A percentile compares a stretch with the other conserved stretches of the same genome.
Evolutionary conservation across 2,113 vertebrate genomes (phyloP).

Genomic region (Panthera leo): DNA sequence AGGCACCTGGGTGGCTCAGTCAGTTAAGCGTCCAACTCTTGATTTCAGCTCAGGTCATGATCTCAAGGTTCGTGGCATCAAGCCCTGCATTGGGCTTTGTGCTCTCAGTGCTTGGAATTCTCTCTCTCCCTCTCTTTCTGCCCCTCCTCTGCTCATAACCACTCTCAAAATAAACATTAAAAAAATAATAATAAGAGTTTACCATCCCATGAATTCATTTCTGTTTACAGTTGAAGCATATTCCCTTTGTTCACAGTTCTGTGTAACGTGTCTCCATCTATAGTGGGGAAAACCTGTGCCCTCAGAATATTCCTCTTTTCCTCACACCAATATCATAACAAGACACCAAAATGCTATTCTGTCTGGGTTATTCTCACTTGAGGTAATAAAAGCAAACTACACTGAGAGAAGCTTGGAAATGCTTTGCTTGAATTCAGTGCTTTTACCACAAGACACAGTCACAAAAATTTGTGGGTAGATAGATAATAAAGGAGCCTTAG

Average conservation of each 20-base stretch:
- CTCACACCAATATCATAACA: background rate
- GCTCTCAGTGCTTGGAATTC: too few relatives aligned
- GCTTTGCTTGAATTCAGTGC: conserved; percentile 2
- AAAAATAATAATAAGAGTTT: background rate
- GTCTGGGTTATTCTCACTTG: background rate
- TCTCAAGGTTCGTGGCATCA: too few relatives aligned
- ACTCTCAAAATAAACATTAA: too few relatives aligned
- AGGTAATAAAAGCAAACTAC: background rate
- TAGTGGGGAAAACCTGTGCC: background rate
- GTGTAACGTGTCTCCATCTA: background rate
- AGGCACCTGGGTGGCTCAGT: too few relatives aligned
- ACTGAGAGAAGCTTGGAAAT: background rate
- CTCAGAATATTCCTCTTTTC: background rate
- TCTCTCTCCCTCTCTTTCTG: too few relatives aligned
- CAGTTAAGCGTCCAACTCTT: too few relatives aligned
- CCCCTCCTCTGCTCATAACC: too few relatives aligned
- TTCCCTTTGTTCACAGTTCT: background rate
- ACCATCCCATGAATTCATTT: background rate
- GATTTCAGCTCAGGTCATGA: too few relatives aligned
- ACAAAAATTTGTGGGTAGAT: background rate
- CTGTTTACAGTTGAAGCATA: background rate
- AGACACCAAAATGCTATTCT: background rate
- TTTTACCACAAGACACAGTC: background rate
- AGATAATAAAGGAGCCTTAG: background rate
- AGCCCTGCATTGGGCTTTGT: too few relatives aligned